Evolutionary conservation across 2,888 invertebrate species (phyloP).

Genomic region (Tipula confusa): DNA sequence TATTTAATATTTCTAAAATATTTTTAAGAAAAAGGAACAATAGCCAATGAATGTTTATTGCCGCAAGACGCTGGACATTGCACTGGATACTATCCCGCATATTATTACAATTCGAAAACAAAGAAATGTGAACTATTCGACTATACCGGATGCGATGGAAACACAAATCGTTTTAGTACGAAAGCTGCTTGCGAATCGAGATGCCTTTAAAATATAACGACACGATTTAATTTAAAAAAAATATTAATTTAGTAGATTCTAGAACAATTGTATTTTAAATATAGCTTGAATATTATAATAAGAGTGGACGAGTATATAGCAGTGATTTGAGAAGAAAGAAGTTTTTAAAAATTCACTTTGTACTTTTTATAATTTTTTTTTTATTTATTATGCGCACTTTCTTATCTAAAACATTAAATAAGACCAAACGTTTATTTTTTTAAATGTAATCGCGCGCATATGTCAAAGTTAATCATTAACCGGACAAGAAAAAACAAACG

Average conservation of each 20-base stretch:
- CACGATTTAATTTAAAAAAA: neutral
- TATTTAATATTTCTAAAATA: neutral
- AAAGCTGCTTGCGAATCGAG: neutral
- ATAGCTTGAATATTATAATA: neutral
- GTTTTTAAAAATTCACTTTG: neutral
- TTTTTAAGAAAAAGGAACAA: neutral
- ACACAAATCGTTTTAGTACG: neutral
- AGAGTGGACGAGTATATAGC: neutral
- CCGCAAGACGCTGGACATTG: neutral
- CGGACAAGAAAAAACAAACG: neutral
- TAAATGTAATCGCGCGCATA: neutral
- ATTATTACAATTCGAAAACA: neutral
- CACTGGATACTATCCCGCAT: neutral
- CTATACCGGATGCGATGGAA: neutral
- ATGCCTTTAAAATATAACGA: neutral
- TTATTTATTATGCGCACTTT: neutral
- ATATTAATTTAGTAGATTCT: neutral
- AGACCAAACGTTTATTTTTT: no score
- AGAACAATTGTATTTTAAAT: neutral
- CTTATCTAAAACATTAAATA: neutral
- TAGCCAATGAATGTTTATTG: neutral
- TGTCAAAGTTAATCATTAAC: neutral
- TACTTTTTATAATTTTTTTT: neutral
- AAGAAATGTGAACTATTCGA: neutral
- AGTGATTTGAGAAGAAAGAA: neutral